Evolutionary conservation across 2,113 vertebrate species (phyloP).

Genomic region (Ailurus styani): DNA sequence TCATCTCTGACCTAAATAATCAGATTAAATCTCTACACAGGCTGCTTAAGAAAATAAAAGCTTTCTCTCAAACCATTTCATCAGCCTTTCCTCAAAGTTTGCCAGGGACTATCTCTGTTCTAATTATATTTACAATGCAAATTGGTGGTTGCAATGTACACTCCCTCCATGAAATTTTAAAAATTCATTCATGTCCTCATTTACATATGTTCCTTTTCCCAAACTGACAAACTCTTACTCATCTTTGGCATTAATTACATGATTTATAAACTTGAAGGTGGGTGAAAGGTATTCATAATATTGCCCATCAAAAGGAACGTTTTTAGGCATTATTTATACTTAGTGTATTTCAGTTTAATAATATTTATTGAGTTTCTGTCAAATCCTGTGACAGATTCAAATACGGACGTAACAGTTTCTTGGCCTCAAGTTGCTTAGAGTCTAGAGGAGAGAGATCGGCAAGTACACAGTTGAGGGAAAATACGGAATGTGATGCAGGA

Average conservation of each 20-base stretch:
- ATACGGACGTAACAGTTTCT: neutral
- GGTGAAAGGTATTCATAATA: neutral
- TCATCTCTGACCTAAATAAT: neutral
- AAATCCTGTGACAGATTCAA: neutral
- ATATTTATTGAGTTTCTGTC: neutral
- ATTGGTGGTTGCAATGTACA: neutral
- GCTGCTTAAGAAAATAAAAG: conserved; percentile 22
- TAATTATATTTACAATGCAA: conserved; percentile 45
- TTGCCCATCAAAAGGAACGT: neutral
- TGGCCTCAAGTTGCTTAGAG: neutral
- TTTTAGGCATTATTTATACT: neutral
- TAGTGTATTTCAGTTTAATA: neutral
- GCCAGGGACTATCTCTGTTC: neutral
- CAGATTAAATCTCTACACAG: neutral
- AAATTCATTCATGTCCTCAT: neutral
- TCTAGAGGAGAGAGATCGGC: neutral
- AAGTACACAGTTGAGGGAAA: neutral
- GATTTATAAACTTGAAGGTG: conserved; percentile 21
- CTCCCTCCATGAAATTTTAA: conserved; percentile 28
- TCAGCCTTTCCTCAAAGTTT: neutral
- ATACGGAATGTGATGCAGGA: neutral
- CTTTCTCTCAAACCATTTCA: neutral
- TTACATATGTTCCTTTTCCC: neutral
- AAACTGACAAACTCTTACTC: neutral
- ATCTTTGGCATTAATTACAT: neutral